Evolutionary conservation across 2,888 invertebrate genomes (phyloP).

Genomic region (Aspidapion aeneum): DNA sequence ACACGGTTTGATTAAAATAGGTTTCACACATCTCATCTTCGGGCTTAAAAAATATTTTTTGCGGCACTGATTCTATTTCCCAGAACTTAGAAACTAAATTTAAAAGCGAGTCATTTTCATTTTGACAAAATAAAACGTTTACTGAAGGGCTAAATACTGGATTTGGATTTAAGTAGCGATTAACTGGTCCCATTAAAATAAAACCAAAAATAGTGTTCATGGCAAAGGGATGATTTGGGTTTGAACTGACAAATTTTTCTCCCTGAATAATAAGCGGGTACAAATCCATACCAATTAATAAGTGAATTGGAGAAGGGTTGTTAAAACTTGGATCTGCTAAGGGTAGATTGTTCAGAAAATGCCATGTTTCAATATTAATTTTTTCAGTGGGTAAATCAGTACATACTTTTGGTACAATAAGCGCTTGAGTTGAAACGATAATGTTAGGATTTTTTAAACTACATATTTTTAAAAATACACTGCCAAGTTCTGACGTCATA

Average conservation of each 20-base stretch:
- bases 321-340: not conserved
- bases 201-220: slow-evolving; percentile 2
- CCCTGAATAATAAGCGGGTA: not conserved
- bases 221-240: not conserved
- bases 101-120: not conserved
- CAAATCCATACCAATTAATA: not conserved
- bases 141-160: not conserved
- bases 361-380: not conserved
- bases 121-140: not conserved
- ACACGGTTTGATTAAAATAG: not conserved
- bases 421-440: not conserved
- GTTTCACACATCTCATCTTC: not conserved
- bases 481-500: not conserved
- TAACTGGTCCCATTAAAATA: not conserved
- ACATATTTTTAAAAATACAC: not conserved
- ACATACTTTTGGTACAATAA: not conserved
- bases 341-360: not conserved
- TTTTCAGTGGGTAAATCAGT: not conserved
- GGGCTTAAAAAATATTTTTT: not conserved
- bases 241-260: not conserved
- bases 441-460: not conserved
- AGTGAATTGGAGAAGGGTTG: not conserved
- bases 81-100: not conserved
- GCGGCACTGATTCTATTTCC: not conserved
- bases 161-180: not conserved